These are phyloP conservation scores for Chrysomela aeneicollis DNA, from an alignment of 2,888 invertebrate species.

Conservation along the genomic window DNA sequence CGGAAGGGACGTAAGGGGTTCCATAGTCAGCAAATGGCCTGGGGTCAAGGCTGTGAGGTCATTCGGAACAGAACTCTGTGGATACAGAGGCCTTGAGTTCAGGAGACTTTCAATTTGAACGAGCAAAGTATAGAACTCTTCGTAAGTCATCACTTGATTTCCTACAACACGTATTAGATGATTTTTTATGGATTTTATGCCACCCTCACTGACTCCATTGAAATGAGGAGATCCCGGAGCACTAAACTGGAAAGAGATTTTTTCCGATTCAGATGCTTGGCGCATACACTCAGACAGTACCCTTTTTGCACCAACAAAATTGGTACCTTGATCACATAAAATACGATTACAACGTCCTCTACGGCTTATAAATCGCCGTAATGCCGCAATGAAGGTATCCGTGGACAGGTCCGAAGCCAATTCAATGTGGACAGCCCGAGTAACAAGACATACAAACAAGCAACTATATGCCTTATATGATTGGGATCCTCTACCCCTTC, in stretches of 20 bases:
- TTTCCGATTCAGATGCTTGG: too few species aligned
- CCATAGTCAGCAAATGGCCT: slow-evolving; percentile 2
- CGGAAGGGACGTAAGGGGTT: neutral
- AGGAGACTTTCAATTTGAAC: neutral
- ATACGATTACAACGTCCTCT: too few species aligned
- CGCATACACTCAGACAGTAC: too few species aligned
- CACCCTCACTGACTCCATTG: neutral
- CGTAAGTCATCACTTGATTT: neutral
- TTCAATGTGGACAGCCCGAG: neutral
- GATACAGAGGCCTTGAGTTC: neutral
- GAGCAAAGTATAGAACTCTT: neutral
- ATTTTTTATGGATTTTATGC: neutral
- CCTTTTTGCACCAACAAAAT: too few species aligned
- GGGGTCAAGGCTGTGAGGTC: neutral
- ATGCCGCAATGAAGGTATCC: neutral
- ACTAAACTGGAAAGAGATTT: too few species aligned
- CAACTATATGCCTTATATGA: neutral
- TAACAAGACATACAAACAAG: too few species aligned
- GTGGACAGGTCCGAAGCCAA: neutral
- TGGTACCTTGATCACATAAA: too few species aligned
- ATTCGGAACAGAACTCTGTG: neutral
- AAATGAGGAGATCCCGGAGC: neutral
- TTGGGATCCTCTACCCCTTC: neutral
- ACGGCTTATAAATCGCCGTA: too few species aligned
- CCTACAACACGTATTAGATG: neutral